Evolutionary conservation across 2,797 vertebrate genomes (phyloP), one percentile per base, ranked within the genome.

Genomic region (Anguilla anguilla): DNA sequence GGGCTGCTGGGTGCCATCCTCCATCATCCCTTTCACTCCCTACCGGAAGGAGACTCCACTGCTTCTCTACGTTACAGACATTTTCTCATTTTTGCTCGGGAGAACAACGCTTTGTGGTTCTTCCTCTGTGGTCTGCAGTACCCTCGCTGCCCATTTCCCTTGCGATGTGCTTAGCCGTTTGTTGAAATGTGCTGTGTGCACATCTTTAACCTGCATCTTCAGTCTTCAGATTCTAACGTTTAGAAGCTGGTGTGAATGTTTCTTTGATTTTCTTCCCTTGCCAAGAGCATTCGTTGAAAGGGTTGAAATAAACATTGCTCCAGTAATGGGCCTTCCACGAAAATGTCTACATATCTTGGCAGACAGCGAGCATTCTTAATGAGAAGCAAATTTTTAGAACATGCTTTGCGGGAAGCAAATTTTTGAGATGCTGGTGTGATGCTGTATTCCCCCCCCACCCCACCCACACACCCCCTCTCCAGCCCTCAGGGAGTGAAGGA

Each of bases 401-500:
- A 49, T 69, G 86, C 59, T 11, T 88, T 79, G 86, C 28, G 46
- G 46, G 31, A 51, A n/a, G 43, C n/a, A 22, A n/a, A 64, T 83
- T 51, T 17, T 53, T 72, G 49, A 81, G 88, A 84, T n/a, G 46
- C 84, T 92, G 83, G 90, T 93, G 91, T 67, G 89, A 92, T 85
- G 61, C 89, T 93, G 90, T 93, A 88, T 94, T 94, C 93, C 91
- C 92, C 43, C 6, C 67, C 49, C 86, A 43, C 39, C 39, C 39
- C 39, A 39, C 39, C 39, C 39, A 39, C 39, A 39, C 89, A 88
- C 83, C 72, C 72, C 90, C 89, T 72, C 89, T 87, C 88, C 91
- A 97, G 96, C 93, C 95, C 91, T 95, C 94, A 49, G 94, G 94
- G 91, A 96, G 96, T 67, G 96, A 98, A 93, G 95, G 95, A 90